Base-by-base conservation (phyloP, 2,113 vertebrate species). In the Lagopus leucura region DNA sequence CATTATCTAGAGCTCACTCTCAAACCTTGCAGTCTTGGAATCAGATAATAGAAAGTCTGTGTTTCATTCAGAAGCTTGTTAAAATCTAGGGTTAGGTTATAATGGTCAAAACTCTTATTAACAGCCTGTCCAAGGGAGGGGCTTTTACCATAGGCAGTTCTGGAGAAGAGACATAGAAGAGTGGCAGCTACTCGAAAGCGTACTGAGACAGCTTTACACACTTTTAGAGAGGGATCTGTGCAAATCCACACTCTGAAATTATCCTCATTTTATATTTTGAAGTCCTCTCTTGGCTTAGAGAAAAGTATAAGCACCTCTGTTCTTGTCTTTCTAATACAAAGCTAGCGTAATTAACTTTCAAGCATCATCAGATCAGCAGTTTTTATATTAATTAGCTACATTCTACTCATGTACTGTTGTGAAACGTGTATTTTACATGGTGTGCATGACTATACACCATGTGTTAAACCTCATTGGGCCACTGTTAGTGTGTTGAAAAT, bases 181-280 rank as follows among this genome's bases (percentile, higher is more conserved):
- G n/a, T 48, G 21, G n/a, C 30, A 61, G 0, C n/a, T 58, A 2
- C 15, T 4, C 16, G 34, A 25, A 66, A 11, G 12, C 14, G 8
- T 74, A 27, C 11, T 63, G 57, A 52, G 22, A 18, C 42, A 72
- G n/a, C 3, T 24, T 71, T 72, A 16, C 38, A n/a, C 11, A 1
- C 38, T 67, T 67, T 27, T 14, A 61, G 34, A 84, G 27, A 22
- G 34, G n/a, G 42, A 74, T 7, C 43, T 67, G 13, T 28, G 40
- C 69, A 80, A 48, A 80, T 64, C 22, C 42, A 47, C 61, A 67
- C 19, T 13, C 25, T 32, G 6, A 14, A 5, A 43, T 58, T 92
- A 75, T 79, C 43, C 13, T 83, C 15, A 27, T 65, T 45, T 69
- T 60, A 60, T 11, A 32, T 42, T 72, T 63, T 83, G 47, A 60